A percentile compares a stretch with the other conserved stretches of the same genome.
These are phyloP conservation scores for Proisotoma minuta DNA, from an alignment of 2,888 invertebrate species.

Conservation along the genomic window DNA sequence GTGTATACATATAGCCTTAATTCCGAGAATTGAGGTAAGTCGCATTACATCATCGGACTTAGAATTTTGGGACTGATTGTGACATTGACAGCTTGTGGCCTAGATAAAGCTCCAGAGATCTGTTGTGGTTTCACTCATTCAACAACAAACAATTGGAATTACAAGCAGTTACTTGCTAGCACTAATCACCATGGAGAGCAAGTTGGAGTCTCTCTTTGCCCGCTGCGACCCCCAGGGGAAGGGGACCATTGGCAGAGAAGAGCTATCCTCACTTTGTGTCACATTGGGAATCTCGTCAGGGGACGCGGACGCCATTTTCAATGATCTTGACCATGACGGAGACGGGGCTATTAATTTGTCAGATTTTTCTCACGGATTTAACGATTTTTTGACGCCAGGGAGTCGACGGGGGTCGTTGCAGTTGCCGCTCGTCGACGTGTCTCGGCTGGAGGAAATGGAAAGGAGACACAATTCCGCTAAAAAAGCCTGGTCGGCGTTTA, in stretches of 20 bases:
- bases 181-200: not conserved
- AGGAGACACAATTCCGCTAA: conserved; percentile 48
- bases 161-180: too few species aligned
- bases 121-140: too few species aligned
- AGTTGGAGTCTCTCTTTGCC: conserved; percentile 52
- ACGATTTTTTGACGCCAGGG: conserved; percentile 50
- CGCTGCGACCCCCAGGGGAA: conserved; percentile 53
- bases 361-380: conserved; percentile 56
- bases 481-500: conserved; percentile 47
- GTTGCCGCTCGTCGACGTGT: conserved; percentile 29
- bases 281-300: conserved; percentile 51
- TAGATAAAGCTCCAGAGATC: too few species aligned
- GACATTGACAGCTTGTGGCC: too few species aligned
- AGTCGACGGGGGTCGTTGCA: conserved; percentile 46
- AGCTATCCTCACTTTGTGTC: conserved; percentile 54
- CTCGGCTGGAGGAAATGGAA: conserved; percentile 42
- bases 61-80: too few species aligned
- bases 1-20: too few species aligned
- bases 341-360: conserved; percentile 56
- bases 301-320: conserved; percentile 55
- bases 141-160: too few species aligned
- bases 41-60: too few species aligned
- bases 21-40: too few species aligned
- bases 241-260: conserved; percentile 54
- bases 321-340: conserved; percentile 55